Percentiles rank a stretch among this genome's conserved stretches.
phyloP scores from a whole-genome alignment of 2,797 vertebrate species.

The Acrocephalus scirpaceus region DNA sequence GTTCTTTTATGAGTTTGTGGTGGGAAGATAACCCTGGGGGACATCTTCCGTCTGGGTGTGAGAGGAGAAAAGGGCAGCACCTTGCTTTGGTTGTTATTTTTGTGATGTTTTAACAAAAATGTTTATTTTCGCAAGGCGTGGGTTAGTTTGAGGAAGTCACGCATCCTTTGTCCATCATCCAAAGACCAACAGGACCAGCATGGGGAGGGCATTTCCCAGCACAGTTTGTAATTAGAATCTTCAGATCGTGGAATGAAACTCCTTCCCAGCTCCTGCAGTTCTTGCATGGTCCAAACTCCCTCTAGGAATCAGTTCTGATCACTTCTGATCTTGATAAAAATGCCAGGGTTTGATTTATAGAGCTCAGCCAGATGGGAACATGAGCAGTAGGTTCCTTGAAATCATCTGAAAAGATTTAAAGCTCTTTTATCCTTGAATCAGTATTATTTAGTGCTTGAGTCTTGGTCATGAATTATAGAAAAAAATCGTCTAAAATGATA shows the following conservation, averaged over 20 bases:
- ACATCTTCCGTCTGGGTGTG: rapidly evolving
- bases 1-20: background rate
- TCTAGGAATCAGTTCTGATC: background rate
- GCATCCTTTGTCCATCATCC: rapidly evolving
- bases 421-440: background rate
- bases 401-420: background rate
- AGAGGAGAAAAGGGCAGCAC: background rate
- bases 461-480: background rate
- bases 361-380: background rate
- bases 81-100: background rate
- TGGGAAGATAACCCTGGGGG: background rate
- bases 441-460: background rate
- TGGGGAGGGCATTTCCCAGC: background rate
- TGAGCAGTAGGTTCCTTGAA: constrained; percentile 1
- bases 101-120: background rate
- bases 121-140: background rate
- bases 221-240: background rate
- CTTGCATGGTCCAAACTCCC: background rate
- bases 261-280: background rate
- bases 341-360: background rate
- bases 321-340: background rate
- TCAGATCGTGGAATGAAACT: background rate
- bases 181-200: background rate
- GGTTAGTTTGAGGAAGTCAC: background rate
- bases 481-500: constrained; percentile 5